Evolutionary conservation across 2,888 invertebrate genomes (phyloP), one percentile per base, ranked within the genome.

Genomic region (Operophtera brumata): DNA sequence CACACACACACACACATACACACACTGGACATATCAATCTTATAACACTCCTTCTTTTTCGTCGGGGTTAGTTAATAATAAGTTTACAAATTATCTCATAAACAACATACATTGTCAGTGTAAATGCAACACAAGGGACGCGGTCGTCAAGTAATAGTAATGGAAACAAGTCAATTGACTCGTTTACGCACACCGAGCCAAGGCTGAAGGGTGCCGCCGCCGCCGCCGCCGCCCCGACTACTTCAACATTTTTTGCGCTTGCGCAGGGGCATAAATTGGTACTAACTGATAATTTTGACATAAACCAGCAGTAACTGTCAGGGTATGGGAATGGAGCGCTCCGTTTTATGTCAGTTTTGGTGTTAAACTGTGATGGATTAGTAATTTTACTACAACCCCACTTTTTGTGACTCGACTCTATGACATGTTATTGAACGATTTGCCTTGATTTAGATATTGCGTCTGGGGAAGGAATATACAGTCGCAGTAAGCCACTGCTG

Each of bases 231-330:
- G 70, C 62, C 71, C 71, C 70, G 58, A n/a, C 78, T 82, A 85
- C 87, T 89, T 84, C 75, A 82, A 71, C 59, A 79, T 84, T 20
- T 86, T 86, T 87, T 87, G 84, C 80, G 73, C 64, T 66, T 30
- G 40, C 63, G 64, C 67, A 71, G 76, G 77, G 79, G 75, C 84
- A 78, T 85, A 85, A 89, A 87, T 87, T 88, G 82, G 73, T 65
- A 70, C 59, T 73, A 76, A 82, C 80, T 78, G 88, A 87, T 89
- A 86, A 89, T 84, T 86, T 84, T 86, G 87, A 89, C 88, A 78
- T 86, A 77, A 86, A 87, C 80, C 89, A 88, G 87, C 74, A 78
- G 83, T 82, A 77, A 80, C 80, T 84, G 86, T 85, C 85, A 78
- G 58, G 60, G 68, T 76, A 78, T 77, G 73, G 52, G 54, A 48